A percentile compares a stretch with the other conserved stretches of the same genome.
Evolutionary conservation across 2,888 invertebrate species (phyloP).

Genomic region (Parnassius orleans): DNA sequence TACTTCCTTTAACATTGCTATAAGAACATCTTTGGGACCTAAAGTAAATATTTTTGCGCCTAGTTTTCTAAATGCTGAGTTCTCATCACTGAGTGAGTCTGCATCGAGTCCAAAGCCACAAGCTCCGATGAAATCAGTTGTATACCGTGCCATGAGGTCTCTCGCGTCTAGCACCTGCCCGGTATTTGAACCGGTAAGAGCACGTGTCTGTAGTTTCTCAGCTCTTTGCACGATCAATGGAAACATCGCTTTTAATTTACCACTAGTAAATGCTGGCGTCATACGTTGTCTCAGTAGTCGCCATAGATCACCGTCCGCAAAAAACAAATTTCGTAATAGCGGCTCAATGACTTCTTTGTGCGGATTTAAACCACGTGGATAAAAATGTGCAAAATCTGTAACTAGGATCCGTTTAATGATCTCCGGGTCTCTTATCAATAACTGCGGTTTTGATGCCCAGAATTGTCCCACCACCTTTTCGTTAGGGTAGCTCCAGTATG

Average conservation of each 20-base stretch:
- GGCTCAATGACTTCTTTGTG: slow-evolving; percentile 62
- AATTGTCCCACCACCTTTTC: too few relatives aligned
- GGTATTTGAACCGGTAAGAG: slow-evolving; percentile 45
- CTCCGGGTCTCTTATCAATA: slow-evolving; percentile 57
- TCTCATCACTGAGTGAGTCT: slow-evolving; percentile 28
- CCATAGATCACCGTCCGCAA: slow-evolving; percentile 69
- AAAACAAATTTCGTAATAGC: slow-evolving; percentile 62
- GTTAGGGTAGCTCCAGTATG: too few relatives aligned
- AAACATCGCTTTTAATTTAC: slow-evolving; percentile 69
- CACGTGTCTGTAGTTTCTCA: slow-evolving; percentile 55
- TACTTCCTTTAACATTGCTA: slow-evolving; percentile 50
- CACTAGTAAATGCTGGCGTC: slow-evolving; percentile 65
- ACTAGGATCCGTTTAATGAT: slow-evolving; percentile 59
- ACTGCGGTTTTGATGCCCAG: too few relatives aligned
- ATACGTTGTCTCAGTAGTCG: slow-evolving; percentile 63
- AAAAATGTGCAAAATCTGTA: slow-evolving; percentile 61
- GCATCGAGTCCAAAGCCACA: slow-evolving; percentile 38
- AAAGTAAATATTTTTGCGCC: slow-evolving; percentile 64
- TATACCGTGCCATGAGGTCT: slow-evolving; percentile 61
- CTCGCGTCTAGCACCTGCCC: slow-evolving; percentile 43
- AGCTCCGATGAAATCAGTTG: slow-evolving; percentile 58
- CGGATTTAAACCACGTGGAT: slow-evolving; percentile 54
- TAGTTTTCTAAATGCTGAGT: slow-evolving; percentile 44
- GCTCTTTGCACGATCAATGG: slow-evolving; percentile 63
- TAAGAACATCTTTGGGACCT: slow-evolving; percentile 49